Percentiles rank a stretch among this genome's conserved stretches.
Evolutionary conservation across 2,888 invertebrate species (phyloP).

Genomic region (Spisula solida): DNA sequence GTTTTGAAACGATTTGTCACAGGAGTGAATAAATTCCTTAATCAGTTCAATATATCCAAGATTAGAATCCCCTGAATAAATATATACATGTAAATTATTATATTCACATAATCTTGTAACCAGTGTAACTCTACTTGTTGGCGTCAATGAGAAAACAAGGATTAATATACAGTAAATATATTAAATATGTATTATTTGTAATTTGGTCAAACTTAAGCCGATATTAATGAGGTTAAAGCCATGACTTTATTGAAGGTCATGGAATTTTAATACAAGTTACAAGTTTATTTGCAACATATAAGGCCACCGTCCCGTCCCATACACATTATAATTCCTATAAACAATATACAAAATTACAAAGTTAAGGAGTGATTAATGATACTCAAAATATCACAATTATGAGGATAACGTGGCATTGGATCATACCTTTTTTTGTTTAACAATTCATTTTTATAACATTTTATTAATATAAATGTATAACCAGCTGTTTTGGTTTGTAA

Average conservation of each 20-base stretch:
- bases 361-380: too few species aligned
- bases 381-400: too few species aligned
- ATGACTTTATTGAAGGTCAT: neutral
- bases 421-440: too few species aligned
- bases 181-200: neutral
- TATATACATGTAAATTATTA: neutral
- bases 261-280: neutral
- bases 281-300: too few species aligned
- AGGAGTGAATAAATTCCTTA: neutral
- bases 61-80: neutral
- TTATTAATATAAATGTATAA: too few species aligned
- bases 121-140: neutral
- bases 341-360: too few species aligned
- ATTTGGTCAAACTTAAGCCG: conserved; percentile 4
- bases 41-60: conserved; percentile 5
- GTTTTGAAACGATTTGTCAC: neutral
- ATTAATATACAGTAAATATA: neutral
- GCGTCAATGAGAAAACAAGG: neutral
- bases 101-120: neutral
- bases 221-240: neutral
- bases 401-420: too few species aligned
- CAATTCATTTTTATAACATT: too few species aligned
- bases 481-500: too few species aligned
- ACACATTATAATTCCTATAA: too few species aligned
- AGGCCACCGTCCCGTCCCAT: too few species aligned